phyloP scores from a whole-genome alignment of 1,140 invertebrate species.

The Globodera ellingtonae region DNA sequence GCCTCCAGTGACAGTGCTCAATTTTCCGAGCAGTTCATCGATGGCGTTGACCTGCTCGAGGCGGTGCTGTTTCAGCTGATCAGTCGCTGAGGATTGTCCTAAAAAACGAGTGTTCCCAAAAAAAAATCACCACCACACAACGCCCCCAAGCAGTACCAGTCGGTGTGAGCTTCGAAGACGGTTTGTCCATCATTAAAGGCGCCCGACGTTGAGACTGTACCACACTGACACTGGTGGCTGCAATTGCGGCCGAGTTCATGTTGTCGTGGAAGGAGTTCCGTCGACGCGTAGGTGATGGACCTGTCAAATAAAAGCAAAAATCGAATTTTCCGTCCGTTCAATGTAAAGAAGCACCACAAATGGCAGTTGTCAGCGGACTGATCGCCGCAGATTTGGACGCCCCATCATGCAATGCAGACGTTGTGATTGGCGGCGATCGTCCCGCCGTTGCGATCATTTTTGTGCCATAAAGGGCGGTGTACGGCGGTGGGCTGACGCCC shows the following conservation, averaged over 20 bases:
- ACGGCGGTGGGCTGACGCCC: not conserved
- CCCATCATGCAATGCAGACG: too few relatives aligned
- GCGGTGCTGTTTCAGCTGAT: not conserved
- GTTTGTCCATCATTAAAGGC: not conserved
- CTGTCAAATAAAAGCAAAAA: not conserved
- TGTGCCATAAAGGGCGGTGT: not conserved
- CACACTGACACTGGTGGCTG: not conserved
- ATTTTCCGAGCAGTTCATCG: not conserved
- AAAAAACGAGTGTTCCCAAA: not conserved
- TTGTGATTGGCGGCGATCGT: too few relatives aligned
- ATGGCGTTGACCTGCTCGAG: not conserved
- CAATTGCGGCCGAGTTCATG: not conserved
- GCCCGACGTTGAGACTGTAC: not conserved
- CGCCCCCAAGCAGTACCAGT: too few relatives aligned
- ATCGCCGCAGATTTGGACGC: too few relatives aligned
- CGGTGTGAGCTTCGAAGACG: not conserved
- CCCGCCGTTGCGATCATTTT: too few relatives aligned
- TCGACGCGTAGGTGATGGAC: not conserved
- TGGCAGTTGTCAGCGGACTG: not conserved
- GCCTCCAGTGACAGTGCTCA: not conserved
- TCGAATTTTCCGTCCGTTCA: too few relatives aligned
- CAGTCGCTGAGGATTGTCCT: not conserved
- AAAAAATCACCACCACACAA: not conserved
- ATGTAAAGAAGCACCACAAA: too few relatives aligned
- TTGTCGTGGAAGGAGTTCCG: not conserved